Percentiles rank a stretch among this genome's conserved stretches.
These are phyloP conservation scores for Lasiurus cinereus DNA, from an alignment of 2,113 vertebrate genomes.

Conservation along the genomic window DNA sequence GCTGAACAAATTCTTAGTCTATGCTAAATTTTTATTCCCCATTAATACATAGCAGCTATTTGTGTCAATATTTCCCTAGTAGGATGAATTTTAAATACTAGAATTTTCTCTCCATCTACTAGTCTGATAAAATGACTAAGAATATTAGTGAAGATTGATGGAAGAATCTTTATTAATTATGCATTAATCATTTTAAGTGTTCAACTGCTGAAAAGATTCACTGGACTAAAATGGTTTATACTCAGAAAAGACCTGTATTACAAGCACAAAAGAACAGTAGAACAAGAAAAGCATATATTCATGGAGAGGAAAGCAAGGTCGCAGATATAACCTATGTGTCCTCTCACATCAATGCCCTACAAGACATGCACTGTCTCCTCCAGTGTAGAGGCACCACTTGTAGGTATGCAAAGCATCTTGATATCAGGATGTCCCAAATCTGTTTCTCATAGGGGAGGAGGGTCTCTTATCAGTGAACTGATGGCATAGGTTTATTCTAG, in stretches of 20 bases:
- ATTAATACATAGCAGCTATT: not conserved
- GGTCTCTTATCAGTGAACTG: not conserved
- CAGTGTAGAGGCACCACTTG: not conserved
- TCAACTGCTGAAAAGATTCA: not conserved
- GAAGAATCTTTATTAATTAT: not conserved
- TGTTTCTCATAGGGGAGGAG: not conserved
- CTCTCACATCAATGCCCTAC: not conserved
- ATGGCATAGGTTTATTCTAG: not conserved
- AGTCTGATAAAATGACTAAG: slow-evolving; percentile 1
- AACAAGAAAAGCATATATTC: not conserved
- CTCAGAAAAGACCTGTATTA: not conserved
- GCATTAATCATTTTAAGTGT: not conserved
- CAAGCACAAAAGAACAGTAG: not conserved
- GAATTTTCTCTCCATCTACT: not conserved
- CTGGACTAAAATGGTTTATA: not conserved
- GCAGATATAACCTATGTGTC: not conserved
- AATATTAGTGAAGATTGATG: not conserved
- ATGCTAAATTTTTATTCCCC: not conserved
- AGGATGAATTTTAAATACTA: not conserved
- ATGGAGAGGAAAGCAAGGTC: no score
- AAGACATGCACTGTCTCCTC: not conserved
- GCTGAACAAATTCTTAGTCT: slow-evolving; percentile 16
- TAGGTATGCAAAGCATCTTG: not conserved
- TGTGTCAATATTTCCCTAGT: not conserved
- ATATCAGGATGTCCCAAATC: not conserved